Conservation (phyloP, 2,888 invertebrate species). For the Bembecia ichneumoniformis region DNA sequence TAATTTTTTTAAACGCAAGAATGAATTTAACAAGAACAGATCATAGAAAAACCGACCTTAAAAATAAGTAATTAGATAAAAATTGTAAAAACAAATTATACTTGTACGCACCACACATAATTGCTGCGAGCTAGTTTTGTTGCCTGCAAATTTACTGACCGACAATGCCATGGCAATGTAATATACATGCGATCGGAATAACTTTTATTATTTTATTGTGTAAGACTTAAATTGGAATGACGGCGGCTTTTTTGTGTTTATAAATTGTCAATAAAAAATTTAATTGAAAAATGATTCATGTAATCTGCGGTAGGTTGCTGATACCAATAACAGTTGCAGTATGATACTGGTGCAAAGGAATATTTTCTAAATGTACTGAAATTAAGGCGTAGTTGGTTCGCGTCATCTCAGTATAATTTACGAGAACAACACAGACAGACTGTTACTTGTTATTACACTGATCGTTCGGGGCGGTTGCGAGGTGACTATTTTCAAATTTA, state of each 20-base stretch:
- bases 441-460: not conserved
- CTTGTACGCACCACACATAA: too few species aligned
- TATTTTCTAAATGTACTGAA: too few species aligned
- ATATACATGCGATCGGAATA: not conserved
- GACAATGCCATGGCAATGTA: too few species aligned
- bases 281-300: not conserved
- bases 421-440: not conserved
- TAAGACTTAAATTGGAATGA: not conserved
- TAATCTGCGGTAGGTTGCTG: not conserved
- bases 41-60: too few species aligned
- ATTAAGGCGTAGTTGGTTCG: too few species aligned
- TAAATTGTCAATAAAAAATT: not conserved
- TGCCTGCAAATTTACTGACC: too few species aligned
- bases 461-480: not conserved
- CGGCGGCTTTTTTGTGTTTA: not conserved
- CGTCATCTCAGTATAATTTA: too few species aligned
- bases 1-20: too few species aligned
- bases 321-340: slow-evolving; percentile 2
- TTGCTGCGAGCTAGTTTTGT: too few species aligned
- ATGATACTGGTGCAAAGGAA: slow-evolving; percentile 1
- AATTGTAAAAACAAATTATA: too few species aligned
- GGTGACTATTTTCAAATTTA: not conserved
- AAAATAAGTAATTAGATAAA: too few species aligned
- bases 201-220: not conserved
- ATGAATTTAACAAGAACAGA: too few species aligned